These are phyloP conservation scores for Rhaphigaster nebulosa DNA, from an alignment of 2,888 invertebrate species.

Conservation along the genomic window DNA sequence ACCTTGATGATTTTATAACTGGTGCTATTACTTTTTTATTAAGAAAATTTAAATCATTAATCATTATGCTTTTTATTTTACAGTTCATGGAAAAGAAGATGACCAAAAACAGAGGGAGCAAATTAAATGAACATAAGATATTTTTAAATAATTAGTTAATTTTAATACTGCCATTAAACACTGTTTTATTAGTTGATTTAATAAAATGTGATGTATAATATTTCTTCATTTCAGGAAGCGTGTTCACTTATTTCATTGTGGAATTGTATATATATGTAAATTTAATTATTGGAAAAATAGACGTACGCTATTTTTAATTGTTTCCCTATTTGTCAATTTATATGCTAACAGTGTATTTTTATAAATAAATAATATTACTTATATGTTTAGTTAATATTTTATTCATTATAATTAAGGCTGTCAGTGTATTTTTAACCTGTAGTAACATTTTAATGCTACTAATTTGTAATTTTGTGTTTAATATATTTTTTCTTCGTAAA, in stretches of 20 bases:
- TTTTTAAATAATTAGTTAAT: neutral
- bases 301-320: neutral
- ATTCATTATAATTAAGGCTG: neutral
- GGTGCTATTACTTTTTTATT: neutral
- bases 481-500: neutral
- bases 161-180: neutral
- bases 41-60: neutral
- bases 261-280: constrained; percentile 20
- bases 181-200: neutral
- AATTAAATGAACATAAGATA: neutral
- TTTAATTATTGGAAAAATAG: neutral
- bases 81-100: constrained; percentile 46
- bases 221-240: constrained; percentile 6
- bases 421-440: neutral
- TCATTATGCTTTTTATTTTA: neutral
- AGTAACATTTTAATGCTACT: neutral
- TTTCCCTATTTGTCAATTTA: constrained; percentile 38
- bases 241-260: neutral
- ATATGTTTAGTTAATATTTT: neutral
- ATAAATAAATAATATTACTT: neutral
- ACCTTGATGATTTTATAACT: neutral
- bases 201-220: constrained; percentile 7
- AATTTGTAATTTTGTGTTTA: neutral
- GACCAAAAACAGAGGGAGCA: neutral
- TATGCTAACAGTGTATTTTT: neutral